phyloP scores from a whole-genome alignment of 2,888 invertebrate species.

The Charanyca ferruginea region DNA sequence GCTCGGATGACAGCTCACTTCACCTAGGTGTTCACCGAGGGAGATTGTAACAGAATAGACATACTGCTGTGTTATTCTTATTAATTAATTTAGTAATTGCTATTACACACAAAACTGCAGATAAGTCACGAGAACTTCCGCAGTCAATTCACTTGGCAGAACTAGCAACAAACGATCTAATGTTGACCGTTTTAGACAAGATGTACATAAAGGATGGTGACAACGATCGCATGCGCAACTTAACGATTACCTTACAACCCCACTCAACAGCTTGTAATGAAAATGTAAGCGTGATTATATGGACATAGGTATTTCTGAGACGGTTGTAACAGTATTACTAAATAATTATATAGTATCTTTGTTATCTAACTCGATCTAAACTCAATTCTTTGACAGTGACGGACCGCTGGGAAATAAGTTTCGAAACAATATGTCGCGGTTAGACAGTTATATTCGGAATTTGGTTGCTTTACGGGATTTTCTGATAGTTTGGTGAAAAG shows the following conservation, averaged over 20 bases:
- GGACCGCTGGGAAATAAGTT: slow-evolving; percentile 36
- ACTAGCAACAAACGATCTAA: slow-evolving; percentile 49
- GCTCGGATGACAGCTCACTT: too few species aligned
- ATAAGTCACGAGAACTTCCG: slow-evolving; percentile 29
- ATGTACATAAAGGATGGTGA: slow-evolving; percentile 75
- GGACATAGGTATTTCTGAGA: slow-evolving; percentile 48
- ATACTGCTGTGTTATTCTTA: too few species aligned
- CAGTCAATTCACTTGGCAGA: slow-evolving; percentile 34
- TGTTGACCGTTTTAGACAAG: slow-evolving; percentile 61
- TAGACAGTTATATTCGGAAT: slow-evolving; percentile 9
- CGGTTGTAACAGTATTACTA: slow-evolving; percentile 53
- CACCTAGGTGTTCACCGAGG: too few species aligned
- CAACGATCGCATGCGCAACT: slow-evolving; percentile 76
- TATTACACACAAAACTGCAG: too few species aligned
- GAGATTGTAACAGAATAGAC: too few species aligned
- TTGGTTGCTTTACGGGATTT: slow-evolving; percentile 10
- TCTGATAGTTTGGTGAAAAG: not conserved
- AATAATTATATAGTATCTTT: slow-evolving; percentile 56
- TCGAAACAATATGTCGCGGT: slow-evolving; percentile 46
- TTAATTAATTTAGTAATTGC: too few species aligned
- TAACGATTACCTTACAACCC: slow-evolving; percentile 76
- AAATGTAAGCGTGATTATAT: slow-evolving; percentile 69
- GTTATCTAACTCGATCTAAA: slow-evolving; percentile 45
- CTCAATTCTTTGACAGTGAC: slow-evolving; percentile 36
- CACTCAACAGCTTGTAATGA: slow-evolving; percentile 73